phyloP scores from a whole-genome alignment of 1,140 invertebrate genomes.

The Oscheius sp. region DNA sequence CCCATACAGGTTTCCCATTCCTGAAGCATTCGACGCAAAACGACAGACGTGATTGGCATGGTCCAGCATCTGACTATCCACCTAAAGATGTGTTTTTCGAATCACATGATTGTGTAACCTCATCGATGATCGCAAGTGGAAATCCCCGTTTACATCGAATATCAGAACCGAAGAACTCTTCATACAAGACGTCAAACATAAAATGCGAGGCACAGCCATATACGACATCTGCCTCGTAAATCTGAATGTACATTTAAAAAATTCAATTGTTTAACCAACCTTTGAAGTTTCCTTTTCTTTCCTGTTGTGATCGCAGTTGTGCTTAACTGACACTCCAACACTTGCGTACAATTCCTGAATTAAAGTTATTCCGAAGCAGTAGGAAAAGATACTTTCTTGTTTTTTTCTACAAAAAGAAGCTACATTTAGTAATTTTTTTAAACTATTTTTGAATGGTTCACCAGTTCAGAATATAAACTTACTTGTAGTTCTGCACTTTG shows the following conservation, averaged over 20 bases:
- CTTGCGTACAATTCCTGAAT: not conserved
- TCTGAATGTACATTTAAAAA: not conserved
- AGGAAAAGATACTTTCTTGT: not conserved
- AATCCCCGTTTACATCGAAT: not conserved
- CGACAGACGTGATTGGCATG: not conserved
- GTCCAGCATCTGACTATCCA: not conserved
- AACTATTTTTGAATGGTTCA: no score
- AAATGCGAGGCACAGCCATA: not conserved
- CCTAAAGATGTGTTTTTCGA: not conserved
- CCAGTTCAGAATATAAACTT: no score
- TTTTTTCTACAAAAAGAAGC: no score
- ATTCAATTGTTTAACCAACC: not conserved
- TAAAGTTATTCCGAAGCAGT: not conserved
- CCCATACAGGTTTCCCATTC: not conserved
- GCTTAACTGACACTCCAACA: not conserved
- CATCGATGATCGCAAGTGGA: not conserved
- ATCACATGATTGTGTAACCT: not conserved
- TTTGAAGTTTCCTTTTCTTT: not conserved
- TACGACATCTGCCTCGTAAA: not conserved
- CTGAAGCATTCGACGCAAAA: not conserved
- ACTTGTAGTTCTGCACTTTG: not conserved
- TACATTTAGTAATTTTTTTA: no score
- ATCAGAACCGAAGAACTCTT: not conserved
- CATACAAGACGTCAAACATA: not conserved
- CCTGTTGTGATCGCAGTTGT: not conserved